Base-by-base conservation (phyloP, 2,113 vertebrate species). In the Gallinago paraguaiae region DNA sequence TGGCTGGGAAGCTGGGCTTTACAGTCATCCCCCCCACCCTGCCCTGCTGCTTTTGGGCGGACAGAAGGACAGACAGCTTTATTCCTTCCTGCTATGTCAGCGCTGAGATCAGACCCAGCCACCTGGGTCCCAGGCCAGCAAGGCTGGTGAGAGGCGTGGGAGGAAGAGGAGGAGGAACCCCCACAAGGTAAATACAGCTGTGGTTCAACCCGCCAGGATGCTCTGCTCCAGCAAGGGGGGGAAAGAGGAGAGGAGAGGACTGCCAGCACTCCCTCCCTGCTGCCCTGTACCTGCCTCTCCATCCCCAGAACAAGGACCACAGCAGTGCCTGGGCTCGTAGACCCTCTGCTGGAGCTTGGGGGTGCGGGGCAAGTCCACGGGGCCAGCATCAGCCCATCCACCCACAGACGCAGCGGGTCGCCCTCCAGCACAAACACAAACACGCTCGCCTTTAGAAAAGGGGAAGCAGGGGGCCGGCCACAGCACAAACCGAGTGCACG, bases 311-410 rank as follows among this genome's bases (percentile, higher is more conserved):
- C 31, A 14, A 24, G 13, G 48, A 1, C 8, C 18, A n/a, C 43
- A 86, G 67, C 2, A 0, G n/a, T n/a, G 27, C 33, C 19, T 18
- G 37, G 16, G 16, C 65, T 53, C 5, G 9, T 46, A 69, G 60
- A 31, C 37, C 35, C 63, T 60, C 9, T 56, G 60, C 16, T 2
- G 0, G 33, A 59, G 24, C 45, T 31, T 35, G 14, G 33, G 61
- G 25, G 3, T n/a, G 7, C 0, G 1, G 20, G 23, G 6, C 3
- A 1, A 11, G 27, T 2, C 0, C 6, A 18, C 1, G 1, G 4
- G 48, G 77, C 30, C 61, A 17, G 45, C 13, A 0, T 22, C 50
- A 22, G 50, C 65, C 39, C 28, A 39, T 75, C 45, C 72, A 17
- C 4, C 1, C 64, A 68, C 31, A 10, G 70, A 31, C 80, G 0